Evolutionary conservation across 2,797 vertebrate genomes (phyloP), one percentile per base, ranked within the genome.

Genomic region (Galaxias olidus): DNA sequence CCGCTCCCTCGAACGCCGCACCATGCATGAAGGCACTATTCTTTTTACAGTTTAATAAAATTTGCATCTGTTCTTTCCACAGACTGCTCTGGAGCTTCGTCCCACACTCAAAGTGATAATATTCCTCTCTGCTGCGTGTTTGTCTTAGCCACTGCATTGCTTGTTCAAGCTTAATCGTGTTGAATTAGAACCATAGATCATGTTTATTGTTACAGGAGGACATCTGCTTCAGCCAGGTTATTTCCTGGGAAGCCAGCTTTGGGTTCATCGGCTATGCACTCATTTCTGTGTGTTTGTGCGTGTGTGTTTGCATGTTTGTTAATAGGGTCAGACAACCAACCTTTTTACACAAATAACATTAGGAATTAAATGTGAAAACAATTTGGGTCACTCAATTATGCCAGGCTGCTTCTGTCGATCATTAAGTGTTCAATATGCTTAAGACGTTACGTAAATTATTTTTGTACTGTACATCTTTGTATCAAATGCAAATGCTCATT

Each of bases 141-240:
- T 82, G 61, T 52, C 63, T 72, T 66, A 80, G 75, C 75, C 71
- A 63, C 71, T 73, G 66, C 59, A 55, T 65, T 88, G 83, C 79
- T 89, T 87, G 74, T 80, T 84, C 76, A 82, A 73, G 74, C 73
- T 84, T 82, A 84, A 86, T 77, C 84, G 66, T 63, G 63, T 71
- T 73, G 63, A 86, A 86, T 62, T 68, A 63, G 58, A 82, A 72
- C 30, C 63, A 75, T 50, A 63, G 48, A 68, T 63, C 74, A 44
- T 79, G 83, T 90, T 89, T 90, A 82, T 90, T 89, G 73, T 86
- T 87, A 76, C 66, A 81, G 61, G 19, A 58, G 51, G 59, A 43
- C 81, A 64, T 63, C 61, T 63, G 72, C 74, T 51, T 74, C 43
- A 0, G 61, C 68, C 77, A 75, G 74, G 72, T 81, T 80, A 76